Conservation (phyloP, 2,888 invertebrate species). For the Drosophila fungiperda region DNA sequence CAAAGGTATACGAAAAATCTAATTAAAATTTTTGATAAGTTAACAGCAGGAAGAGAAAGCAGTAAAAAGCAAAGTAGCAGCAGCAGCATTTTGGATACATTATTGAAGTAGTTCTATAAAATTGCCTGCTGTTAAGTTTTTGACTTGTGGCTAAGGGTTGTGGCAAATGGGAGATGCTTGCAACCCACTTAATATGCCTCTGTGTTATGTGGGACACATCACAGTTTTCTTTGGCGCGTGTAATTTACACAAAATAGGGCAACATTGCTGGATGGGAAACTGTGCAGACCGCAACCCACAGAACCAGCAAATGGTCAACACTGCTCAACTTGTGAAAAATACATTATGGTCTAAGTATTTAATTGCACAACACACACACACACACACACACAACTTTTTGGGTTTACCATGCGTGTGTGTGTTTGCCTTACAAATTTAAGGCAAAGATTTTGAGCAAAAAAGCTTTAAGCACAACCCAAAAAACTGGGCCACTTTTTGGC, state of each 20-base stretch:
- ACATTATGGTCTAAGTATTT: conserved; percentile 78
- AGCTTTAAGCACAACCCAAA: conserved; percentile 24
- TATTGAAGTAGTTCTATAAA: conserved; percentile 70
- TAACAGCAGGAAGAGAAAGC: conserved; percentile 27
- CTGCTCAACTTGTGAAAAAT: conserved; percentile 79
- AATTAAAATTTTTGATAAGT: conserved; percentile 77
- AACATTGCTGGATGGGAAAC: conserved; percentile 11
- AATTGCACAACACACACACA: conserved; percentile 57
- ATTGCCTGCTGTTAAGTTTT: conserved; percentile 76
- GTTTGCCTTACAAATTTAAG: conserved; percentile 8
- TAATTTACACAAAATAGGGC: conserved; percentile 60
- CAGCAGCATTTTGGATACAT: conserved; percentile 26
- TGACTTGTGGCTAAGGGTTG: conserved; percentile 63
- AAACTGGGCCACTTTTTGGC: conserved; percentile 6
- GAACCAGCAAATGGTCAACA: conserved; percentile 78
- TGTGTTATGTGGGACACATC: conserved; percentile 47
- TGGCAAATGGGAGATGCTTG: neutral
- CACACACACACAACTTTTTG: conserved; percentile 53
- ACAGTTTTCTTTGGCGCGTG: conserved; percentile 66
- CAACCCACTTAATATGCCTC: conserved; percentile 6
- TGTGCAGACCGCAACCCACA: conserved; percentile 43
- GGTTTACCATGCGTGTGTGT: conserved; percentile 23
- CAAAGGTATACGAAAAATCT: conserved; percentile 52
- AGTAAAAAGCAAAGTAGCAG: neutral
- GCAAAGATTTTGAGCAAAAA: conserved; percentile 13